A percentile compares a stretch with the other conserved stretches of the same genome.
Conservation (phyloP, 2,797 vertebrate genomes). For the Clarias platycephalus region DNA sequence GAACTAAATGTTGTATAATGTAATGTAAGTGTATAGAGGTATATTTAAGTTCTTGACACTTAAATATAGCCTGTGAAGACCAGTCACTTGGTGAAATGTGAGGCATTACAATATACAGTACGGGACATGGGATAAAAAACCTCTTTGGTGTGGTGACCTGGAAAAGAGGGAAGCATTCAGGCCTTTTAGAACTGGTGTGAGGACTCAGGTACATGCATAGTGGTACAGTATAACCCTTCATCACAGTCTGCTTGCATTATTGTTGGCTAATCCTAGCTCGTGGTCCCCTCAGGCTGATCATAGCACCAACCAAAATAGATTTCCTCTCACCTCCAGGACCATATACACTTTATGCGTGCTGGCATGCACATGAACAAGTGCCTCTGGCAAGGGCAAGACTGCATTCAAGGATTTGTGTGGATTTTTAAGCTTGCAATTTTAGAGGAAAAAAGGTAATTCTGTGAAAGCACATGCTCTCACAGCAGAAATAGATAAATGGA, state of each 20-base stretch:
- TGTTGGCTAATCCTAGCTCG: conserved; percentile 17
- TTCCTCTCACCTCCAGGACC: conserved; percentile 20
- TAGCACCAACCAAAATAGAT: conserved; percentile 42
- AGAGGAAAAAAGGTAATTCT: conserved; percentile 16
- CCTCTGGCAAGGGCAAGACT: conserved; percentile 6
- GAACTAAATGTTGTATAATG: too few relatives aligned
- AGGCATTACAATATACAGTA: background rate
- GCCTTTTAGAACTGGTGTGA: conserved; percentile 2
- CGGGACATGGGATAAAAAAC: conserved; percentile 27
- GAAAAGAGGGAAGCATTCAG: conserved; percentile 4
- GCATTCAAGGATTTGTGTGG: conserved; percentile 10
- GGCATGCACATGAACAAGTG: conserved; percentile 12
- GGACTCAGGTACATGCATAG: conserved; percentile 29
- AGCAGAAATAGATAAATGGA: conserved; percentile 24
- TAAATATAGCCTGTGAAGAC: background rate
- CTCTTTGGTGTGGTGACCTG: conserved; percentile 26
- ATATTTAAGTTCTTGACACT: too few relatives aligned
- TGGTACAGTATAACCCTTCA: conserved; percentile 33
- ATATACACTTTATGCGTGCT: conserved; percentile 18
- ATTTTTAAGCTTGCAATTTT: conserved; percentile 16
- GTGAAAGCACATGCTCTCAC: conserved; percentile 9
- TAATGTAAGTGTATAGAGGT: too few relatives aligned
- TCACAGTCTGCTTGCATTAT: conserved; percentile 31
- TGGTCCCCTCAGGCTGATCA: conserved; percentile 11
- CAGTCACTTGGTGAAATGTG: too few relatives aligned